A percentile compares a stretch with the other conserved stretches of the same genome.
phyloP scores from a whole-genome alignment of 1,140 invertebrate species.

The Pseudomyrmex concolor region DNA sequence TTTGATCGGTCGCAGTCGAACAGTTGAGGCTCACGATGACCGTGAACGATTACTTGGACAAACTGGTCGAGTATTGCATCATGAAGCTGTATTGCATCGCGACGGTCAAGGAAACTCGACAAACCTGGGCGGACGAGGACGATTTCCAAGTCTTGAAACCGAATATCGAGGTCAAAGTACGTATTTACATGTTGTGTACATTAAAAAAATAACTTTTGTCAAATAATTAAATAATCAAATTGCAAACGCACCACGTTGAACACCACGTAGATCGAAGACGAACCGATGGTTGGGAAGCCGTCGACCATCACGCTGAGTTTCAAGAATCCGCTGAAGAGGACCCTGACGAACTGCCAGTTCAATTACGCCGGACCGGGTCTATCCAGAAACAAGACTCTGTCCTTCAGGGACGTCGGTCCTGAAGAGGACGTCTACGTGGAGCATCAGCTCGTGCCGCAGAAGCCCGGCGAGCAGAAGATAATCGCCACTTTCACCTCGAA shows the following conservation, averaged over 20 bases:
- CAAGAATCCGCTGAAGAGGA: constrained; percentile 88
- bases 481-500: constrained; percentile 89
- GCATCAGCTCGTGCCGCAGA: constrained; percentile 85
- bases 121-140: constrained; percentile 91
- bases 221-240: too few species aligned
- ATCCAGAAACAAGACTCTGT: constrained; percentile 85
- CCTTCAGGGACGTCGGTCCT: constrained; percentile 85
- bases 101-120: constrained; percentile 89
- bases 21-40: constrained; percentile 86
- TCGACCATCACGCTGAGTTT: constrained; percentile 87
- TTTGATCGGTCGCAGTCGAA: constrained; percentile 85
- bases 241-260: too few species aligned
- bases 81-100: constrained; percentile 90
- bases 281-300: constrained; percentile 86
- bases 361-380: constrained; percentile 89
- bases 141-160: constrained; percentile 91
- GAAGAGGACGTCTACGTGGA: constrained; percentile 85
- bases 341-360: constrained; percentile 88
- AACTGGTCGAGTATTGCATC: constrained; percentile 91
- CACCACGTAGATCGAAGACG: constrained; percentile 85
- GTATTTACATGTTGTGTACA: not conserved
- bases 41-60: constrained; percentile 89
- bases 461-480: constrained; percentile 85
- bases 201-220: too few species aligned
- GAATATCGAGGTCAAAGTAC: constrained; percentile 88